Conservation (phyloP, 1,140 invertebrate species). For the Drosophila parvula region DNA sequence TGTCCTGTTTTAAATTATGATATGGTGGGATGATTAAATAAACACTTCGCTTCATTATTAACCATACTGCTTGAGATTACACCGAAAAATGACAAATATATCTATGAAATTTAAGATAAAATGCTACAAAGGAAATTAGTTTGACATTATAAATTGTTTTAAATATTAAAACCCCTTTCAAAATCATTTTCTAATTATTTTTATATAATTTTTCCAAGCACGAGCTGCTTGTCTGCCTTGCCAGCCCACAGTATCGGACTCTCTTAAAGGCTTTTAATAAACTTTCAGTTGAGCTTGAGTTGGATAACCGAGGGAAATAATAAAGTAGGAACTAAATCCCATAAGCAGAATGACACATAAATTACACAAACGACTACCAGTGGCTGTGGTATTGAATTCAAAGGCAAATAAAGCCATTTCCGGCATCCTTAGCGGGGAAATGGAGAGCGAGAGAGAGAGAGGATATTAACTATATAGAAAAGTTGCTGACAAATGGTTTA, state of each 20-base stretch:
- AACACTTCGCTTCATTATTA: background rate
- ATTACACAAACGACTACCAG: slow-evolving; percentile 48
- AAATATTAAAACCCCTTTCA: background rate
- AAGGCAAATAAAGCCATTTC: slow-evolving; percentile 78
- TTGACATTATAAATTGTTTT: background rate
- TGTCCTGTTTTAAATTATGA: slow-evolving; percentile 7
- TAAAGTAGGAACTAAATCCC: slow-evolving; percentile 47
- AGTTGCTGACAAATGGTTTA: slow-evolving; percentile 79
- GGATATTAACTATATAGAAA: slow-evolving; percentile 65
- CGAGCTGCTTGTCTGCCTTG: background rate
- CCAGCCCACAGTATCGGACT: background rate
- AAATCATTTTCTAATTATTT: background rate
- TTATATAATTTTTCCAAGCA: background rate
- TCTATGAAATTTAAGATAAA: background rate
- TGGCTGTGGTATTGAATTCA: slow-evolving; percentile 42
- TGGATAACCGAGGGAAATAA: slow-evolving; percentile 3
- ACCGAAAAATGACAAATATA: background rate
- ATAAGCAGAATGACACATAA: slow-evolving; percentile 60
- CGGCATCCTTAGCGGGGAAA: slow-evolving; percentile 53
- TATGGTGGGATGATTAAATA: background rate
- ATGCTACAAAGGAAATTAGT: no score
- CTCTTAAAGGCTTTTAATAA: slow-evolving; percentile 4
- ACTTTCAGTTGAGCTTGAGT: slow-evolving; percentile 33
- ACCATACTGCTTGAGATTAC: no score
- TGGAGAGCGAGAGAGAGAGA: background rate